Evolutionary conservation across 2,113 vertebrate genomes (phyloP).

Genomic region (Elgaria multicarinata): DNA sequence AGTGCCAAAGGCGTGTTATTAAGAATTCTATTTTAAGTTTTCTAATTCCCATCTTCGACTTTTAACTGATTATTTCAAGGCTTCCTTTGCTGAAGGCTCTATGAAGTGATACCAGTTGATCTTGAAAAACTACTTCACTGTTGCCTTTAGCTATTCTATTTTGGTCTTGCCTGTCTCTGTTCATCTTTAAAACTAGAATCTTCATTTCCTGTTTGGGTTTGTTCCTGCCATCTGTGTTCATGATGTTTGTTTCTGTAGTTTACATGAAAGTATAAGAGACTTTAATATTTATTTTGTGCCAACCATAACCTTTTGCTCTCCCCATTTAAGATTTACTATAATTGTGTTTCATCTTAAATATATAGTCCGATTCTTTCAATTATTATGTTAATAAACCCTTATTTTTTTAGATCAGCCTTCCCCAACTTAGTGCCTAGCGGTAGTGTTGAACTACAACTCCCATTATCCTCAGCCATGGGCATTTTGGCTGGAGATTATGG

Average conservation of each 20-base stretch:
- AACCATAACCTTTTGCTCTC: too few species aligned
- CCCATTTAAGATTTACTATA: too few species aligned
- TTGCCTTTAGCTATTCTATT: background rate
- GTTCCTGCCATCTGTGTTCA: background rate
- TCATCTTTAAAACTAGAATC: background rate
- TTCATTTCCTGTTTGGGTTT: background rate
- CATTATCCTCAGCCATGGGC: background rate
- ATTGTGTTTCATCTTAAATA: background rate
- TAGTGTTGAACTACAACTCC: background rate
- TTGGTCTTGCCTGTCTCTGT: background rate
- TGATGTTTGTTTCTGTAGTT: background rate
- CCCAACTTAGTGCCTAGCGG: background rate
- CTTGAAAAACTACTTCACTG: background rate
- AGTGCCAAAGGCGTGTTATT: background rate
- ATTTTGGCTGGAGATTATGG: too few species aligned
- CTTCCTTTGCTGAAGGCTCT: background rate
- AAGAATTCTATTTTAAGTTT: background rate
- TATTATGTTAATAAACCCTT: background rate
- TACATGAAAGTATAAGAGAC: background rate
- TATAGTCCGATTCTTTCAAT: background rate
- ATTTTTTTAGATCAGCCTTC: background rate
- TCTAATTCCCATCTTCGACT: background rate
- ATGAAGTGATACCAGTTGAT: background rate
- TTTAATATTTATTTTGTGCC: too few species aligned
- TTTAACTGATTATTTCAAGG: background rate